Evolutionary conservation across 1,140 invertebrate species (phyloP).

Genomic region (Caenorhabditis tropicalis): DNA sequence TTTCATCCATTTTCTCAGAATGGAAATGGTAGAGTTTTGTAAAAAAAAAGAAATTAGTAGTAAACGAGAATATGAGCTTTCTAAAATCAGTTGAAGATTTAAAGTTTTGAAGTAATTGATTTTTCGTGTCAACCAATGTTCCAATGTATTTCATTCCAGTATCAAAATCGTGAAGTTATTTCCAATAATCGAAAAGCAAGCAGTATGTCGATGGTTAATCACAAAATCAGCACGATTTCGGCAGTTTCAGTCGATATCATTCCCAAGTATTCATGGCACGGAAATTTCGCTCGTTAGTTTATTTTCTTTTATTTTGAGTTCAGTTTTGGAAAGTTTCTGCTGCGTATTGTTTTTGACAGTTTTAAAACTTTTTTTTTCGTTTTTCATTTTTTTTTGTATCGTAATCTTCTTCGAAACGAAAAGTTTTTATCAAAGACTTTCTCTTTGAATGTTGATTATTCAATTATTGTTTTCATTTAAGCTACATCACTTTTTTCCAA

Average conservation of each 20-base stretch:
- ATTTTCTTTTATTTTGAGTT: background rate
- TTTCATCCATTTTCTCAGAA: background rate
- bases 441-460: background rate
- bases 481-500: background rate
- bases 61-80: no score
- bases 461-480: background rate
- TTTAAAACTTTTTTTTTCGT: background rate
- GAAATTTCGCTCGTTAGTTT: background rate
- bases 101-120: background rate
- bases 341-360: no score
- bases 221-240: background rate
- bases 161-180: slow-evolving; percentile 1
- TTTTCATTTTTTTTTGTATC: background rate
- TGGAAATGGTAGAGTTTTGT: no score
- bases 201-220: slow-evolving; percentile 26
- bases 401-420: no score
- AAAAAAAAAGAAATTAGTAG: no score
- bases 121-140: background rate
- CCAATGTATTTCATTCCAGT: background rate
- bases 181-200: background rate
- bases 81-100: no score
- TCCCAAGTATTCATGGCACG: background rate
- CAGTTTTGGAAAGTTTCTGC: no score
- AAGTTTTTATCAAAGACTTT: no score
- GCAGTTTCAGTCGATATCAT: slow-evolving; percentile 13